phyloP scores from a whole-genome alignment of 1,140 invertebrate species.

The Belonocnema kinseyi region DNA sequence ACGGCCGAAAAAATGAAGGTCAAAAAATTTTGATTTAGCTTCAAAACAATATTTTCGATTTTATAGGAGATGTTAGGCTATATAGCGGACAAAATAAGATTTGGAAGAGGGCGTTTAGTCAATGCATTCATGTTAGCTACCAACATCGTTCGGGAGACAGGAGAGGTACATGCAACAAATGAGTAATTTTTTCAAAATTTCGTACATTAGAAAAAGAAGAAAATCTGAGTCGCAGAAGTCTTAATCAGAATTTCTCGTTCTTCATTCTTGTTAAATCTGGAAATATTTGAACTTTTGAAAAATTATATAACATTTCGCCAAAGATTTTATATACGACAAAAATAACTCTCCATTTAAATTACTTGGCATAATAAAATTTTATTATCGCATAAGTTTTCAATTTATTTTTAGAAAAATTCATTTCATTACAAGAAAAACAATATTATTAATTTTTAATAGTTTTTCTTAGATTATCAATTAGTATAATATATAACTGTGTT shows the following conservation, averaged over 20 bases:
- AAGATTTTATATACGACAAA: too few relatives aligned
- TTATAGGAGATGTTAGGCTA: constrained; percentile 18
- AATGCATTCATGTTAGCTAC: background rate
- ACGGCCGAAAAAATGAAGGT: background rate
- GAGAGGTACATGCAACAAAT: constrained; percentile 9
- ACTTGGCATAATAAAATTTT: too few relatives aligned
- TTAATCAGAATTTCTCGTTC: background rate
- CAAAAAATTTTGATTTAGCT: background rate
- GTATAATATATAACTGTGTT: too few relatives aligned
- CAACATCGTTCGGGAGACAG: background rate
- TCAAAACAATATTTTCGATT: constrained; percentile 10
- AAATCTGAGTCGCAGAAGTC: background rate
- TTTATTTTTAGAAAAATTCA: too few relatives aligned
- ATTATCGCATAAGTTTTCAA: too few relatives aligned
- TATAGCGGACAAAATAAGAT: constrained; percentile 10
- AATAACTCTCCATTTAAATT: too few relatives aligned
- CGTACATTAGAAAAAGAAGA: background rate
- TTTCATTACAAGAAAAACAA: too few relatives aligned
- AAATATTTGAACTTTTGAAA: too few relatives aligned
- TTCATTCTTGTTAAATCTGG: background rate
- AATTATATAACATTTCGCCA: too few relatives aligned
- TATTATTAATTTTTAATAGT: too few relatives aligned
- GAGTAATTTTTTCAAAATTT: constrained; percentile 31
- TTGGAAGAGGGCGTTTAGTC: constrained; percentile 14
- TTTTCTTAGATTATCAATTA: too few relatives aligned